A percentile compares a stretch with the other conserved stretches of the same genome.
phyloP scores from a whole-genome alignment of 2,888 invertebrate genomes.

The Helicoverpa assulta region DNA sequence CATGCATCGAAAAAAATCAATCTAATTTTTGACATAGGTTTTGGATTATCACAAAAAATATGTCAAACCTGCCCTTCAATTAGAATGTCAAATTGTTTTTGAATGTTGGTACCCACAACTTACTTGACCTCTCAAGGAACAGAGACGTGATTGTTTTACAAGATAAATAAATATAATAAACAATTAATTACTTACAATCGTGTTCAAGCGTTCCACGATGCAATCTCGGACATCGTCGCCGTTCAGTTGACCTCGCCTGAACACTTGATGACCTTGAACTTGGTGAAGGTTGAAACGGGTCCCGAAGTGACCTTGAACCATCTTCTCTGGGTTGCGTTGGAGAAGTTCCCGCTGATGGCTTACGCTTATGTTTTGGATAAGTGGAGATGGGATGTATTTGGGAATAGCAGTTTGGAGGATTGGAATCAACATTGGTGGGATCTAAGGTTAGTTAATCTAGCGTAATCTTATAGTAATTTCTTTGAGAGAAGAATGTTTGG shows the following conservation, averaged over 20 bases:
- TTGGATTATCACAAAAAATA: background rate
- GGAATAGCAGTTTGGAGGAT: conserved; percentile 76
- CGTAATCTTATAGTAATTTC: background rate
- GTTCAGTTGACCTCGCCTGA: conserved; percentile 89
- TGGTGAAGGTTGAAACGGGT: conserved; percentile 78
- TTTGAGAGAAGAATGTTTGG: background rate
- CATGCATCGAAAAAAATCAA: conserved; percentile 6
- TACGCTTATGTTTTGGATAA: conserved; percentile 85
- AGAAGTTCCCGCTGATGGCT: conserved; percentile 85
- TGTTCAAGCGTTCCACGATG: conserved; percentile 91
- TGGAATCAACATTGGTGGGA: conserved; percentile 88
- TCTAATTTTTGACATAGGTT: conserved; percentile 4
- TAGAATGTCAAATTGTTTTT: conserved; percentile 14
- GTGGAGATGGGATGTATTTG: conserved; percentile 86
- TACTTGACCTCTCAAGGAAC: conserved; percentile 31
- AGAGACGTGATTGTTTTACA: conserved; percentile 22
- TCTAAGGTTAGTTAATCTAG: conserved; percentile 72
- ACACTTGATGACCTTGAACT: conserved; percentile 83
- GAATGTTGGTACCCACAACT: conserved; percentile 11
- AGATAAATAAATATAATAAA: conserved; percentile 36
- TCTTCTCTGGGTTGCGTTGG: conserved; percentile 83
- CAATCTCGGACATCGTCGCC: conserved; percentile 91
- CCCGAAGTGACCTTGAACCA: conserved; percentile 81
- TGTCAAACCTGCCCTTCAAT: background rate
- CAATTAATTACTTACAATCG: conserved; percentile 36